Base-by-base conservation (phyloP, 1,140 invertebrate species). In the Plectrocnemia conspersa region DNA sequence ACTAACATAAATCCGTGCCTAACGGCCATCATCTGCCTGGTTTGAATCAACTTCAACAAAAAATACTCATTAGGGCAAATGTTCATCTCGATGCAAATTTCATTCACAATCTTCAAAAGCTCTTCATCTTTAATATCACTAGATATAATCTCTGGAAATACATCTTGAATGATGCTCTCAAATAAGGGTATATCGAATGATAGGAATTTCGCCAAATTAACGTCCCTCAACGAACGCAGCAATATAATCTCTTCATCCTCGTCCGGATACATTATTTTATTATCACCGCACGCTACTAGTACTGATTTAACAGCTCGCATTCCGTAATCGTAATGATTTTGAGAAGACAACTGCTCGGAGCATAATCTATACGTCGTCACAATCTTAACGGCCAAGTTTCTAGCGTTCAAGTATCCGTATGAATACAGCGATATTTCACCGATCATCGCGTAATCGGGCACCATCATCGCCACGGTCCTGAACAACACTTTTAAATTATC, bases 1-100 rank as follows among this genome's bases (percentile, higher is more conserved):
- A 95, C 91, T 21, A 94, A 76, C 90, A 96, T 95, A 15, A 95
- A 91, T 16, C 92, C 92, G 79, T 93, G 92, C 24, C 92, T 78
- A 1, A 95, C 91, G 63, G 87, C 83, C 87, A 96, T 90, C 35
- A 91, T 95, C 69, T 95, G 91, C 64, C 93, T 89, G 7, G 94
- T 72, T 69, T 91, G 88, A 33, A 90, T 84, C 19, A 85, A 83
- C 77, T 96, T 95, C 22, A 79, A 71, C 16, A 91, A 78, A 40
- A 82, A 80, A 46, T 81, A 81, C 1, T 71, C 58, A 58, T 82
- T 82, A 9, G 84, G 80, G 67, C 92, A 88, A 1, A 96, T 66
- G 68, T 91, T 87, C 61, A 80, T 78, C 7, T 1, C 82, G 66
- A 68, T 88, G 84, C 3, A 86, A 63, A 33, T 71, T 75, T 23